Evolutionary conservation across 2,888 invertebrate genomes (phyloP), one percentile per base, ranked within the genome.

Genomic region (Heliconius charithonia): DNA sequence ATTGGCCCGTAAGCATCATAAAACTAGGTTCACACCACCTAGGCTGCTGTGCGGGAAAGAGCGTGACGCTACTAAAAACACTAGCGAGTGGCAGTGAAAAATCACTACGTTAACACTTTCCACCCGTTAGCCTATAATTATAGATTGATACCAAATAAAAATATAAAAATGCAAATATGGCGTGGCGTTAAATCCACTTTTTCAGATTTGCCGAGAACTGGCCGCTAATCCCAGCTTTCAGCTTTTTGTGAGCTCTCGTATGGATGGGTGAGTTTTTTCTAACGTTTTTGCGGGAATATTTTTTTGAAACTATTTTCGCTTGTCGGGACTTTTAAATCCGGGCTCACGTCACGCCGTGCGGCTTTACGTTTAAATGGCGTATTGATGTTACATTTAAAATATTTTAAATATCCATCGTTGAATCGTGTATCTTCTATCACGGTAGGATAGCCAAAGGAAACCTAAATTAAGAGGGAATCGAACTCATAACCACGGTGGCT

Each of bases 291-390:
- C 27, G 16, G 27, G 29, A 65, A 29, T 27, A 32, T 66, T 22
- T 66, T 65, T 66, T 66, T 32, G 2, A 32, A 32, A 22, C 66
- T 22, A 32, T 66, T 32, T 32, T 32, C 22, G 29, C 9, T 22
- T 13, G 63, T 63, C 25, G 63, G 66, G 32, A 66, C 32, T 32
- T 66, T 66, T 65, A 65, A 66, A 10, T 66, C 66, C 66, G 32
- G 19, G 22, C 32, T 66, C 32, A 32, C 19, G 32, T 22, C 22
- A 32, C 66, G 66, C 29, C 9, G 22, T 32, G 22, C 29, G 65
- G 65, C 65, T 65, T 65, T 13, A 63, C 27, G 12, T 63, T 16
- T 63, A 27, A 63, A 63, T 13, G 27, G 16, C 63, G 4, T 13
- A 27, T n/a, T 12, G 37, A 37, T 1, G 37, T 63, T 37, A 37